Evolutionary conservation across 2,888 invertebrate genomes (phyloP).

Genomic region (Xanthostigma xanthostigma): DNA sequence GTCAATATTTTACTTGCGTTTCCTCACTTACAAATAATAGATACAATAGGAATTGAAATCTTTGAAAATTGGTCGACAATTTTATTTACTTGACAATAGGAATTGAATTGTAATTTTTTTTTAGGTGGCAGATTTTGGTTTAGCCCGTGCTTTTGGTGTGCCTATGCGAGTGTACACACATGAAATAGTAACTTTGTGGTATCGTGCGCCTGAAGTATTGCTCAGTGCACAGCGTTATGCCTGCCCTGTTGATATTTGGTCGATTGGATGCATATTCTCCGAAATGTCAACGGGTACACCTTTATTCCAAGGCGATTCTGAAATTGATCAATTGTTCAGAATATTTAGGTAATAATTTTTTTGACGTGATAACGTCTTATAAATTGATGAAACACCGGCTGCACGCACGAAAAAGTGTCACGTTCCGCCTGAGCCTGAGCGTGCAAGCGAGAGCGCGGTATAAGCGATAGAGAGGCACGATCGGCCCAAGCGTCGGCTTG

Average conservation of each 20-base stretch:
- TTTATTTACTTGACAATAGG: no score
- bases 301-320: slow-evolving; percentile 94
- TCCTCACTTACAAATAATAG: no score
- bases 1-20: not conserved
- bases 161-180: slow-evolving; percentile 91
- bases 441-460: no score
- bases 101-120: slow-evolving; percentile 1
- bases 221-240: slow-evolving; percentile 79
- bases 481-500: no score
- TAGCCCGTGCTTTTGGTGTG: slow-evolving; percentile 90
- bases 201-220: slow-evolving; percentile 92
- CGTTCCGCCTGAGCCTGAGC: no score
- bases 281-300: slow-evolving; percentile 92
- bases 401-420: no score
- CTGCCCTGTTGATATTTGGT: slow-evolving; percentile 95
- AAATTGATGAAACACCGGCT: no score
- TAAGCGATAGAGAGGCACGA: no score
- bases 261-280: slow-evolving; percentile 92
- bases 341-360: slow-evolving; percentile 63
- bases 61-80: no score
- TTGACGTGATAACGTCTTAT: no score
- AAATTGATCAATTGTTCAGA: slow-evolving; percentile 94
- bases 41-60: no score
- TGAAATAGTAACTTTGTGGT: slow-evolving; percentile 95
- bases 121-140: slow-evolving; percentile 91